Percentiles rank a stretch among this genome's conserved stretches.
Evolutionary conservation across 1,140 invertebrate species (phyloP).

Genomic region (Thaumetopoea pityocampa): DNA sequence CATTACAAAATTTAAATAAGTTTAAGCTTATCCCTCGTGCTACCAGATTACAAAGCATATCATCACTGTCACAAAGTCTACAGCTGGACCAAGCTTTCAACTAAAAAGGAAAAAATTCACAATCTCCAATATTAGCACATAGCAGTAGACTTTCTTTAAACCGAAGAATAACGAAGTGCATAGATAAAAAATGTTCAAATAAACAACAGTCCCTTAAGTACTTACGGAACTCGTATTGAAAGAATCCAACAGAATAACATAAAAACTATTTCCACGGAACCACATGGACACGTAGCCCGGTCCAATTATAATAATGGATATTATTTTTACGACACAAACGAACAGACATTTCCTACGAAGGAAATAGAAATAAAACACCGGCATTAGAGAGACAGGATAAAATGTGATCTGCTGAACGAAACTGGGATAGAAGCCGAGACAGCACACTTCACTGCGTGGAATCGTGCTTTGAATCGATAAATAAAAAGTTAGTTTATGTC

Average conservation of each 20-base stretch:
- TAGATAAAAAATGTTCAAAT: conserved; percentile 10
- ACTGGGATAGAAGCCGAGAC: conserved; percentile 3
- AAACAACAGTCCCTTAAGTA: conserved; percentile 13
- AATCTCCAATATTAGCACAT: background rate
- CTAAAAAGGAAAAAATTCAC: too few species aligned
- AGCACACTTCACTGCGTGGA: conserved; percentile 5
- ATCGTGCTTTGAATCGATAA: too few species aligned
- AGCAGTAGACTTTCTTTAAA: background rate
- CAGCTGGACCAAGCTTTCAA: too few species aligned
- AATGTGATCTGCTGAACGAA: conserved; percentile 14
- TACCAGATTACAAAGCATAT: too few species aligned
- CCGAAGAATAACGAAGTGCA: background rate
- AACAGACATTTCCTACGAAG: conserved; percentile 29
- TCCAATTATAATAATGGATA: conserved; percentile 59
- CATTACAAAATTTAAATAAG: too few species aligned
- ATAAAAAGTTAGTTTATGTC: too few species aligned
- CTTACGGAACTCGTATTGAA: conserved; percentile 5
- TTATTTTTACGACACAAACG: conserved; percentile 46
- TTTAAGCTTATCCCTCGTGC: too few species aligned
- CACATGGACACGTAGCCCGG: conserved; percentile 25
- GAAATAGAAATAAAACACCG: conserved; percentile 31
- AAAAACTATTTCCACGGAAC: conserved; percentile 34
- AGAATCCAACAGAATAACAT: conserved; percentile 26
- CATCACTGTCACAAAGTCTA: too few species aligned
- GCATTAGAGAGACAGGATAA: conserved; percentile 14